These are phyloP conservation scores for Scaptomyza flava DNA, from an alignment of 2,888 invertebrate genomes.

Conservation along the genomic window DNA sequence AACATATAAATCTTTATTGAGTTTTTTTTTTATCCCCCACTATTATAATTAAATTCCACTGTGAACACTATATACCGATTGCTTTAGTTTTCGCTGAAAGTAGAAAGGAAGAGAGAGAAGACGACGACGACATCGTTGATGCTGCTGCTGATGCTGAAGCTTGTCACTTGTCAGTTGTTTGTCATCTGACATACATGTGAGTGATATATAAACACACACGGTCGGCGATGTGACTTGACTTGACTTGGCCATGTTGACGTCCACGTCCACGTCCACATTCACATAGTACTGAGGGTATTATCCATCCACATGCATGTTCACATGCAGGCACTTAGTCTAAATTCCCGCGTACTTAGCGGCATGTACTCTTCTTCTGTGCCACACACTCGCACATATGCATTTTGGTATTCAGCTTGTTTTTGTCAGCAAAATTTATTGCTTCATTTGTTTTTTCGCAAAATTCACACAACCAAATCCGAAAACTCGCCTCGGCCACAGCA, in stretches of 20 bases:
- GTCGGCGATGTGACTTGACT: conserved; percentile 53
- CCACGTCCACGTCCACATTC: conserved; percentile 27
- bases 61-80: conserved; percentile 25
- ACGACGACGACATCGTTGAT: conserved; percentile 40
- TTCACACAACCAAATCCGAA: conserved; percentile 45
- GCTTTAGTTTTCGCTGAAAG: conserved; percentile 21
- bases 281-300: conserved; percentile 40
- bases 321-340: conserved; percentile 71
- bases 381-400: conserved; percentile 39
- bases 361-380: conserved; percentile 50
- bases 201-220: conserved; percentile 82
- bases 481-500: conserved; percentile 36
- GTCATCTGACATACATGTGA: conserved; percentile 82
- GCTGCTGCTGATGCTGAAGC: conserved; percentile 72
- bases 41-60: conserved; percentile 35
- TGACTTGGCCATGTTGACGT: conserved; percentile 61
- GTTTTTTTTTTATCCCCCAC: background rate
- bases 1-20: no score
- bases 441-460: conserved; percentile 80
- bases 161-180: conserved; percentile 83
- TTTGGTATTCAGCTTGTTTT: conserved; percentile 74
- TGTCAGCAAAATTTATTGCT: conserved; percentile 83
- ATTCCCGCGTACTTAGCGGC: conserved; percentile 71
- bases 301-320: conserved; percentile 53
- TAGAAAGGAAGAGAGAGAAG: conserved; percentile 6